phyloP scores from a whole-genome alignment of 2,797 vertebrate species.

The Stomatorhinus walkeri region DNA sequence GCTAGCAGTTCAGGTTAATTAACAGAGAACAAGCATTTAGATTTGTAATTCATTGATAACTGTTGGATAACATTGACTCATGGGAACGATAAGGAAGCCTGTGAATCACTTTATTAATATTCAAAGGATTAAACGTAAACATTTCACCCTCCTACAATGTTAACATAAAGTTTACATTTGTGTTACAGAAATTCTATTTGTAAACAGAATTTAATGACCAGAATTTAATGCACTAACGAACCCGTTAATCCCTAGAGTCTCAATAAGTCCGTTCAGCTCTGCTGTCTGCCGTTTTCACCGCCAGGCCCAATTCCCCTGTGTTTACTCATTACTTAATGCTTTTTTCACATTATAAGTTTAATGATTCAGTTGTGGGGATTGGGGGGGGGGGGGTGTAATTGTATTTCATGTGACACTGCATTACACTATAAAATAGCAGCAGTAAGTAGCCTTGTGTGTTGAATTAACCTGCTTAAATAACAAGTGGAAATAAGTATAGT shows the following conservation, averaged over 20 bases:
- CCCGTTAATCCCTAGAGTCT: background rate
- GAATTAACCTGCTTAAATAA: constrained; percentile 28
- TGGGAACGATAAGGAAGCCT: background rate
- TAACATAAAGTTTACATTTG: background rate
- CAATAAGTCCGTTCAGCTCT: background rate
- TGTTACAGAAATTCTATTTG: background rate
- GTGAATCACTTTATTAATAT: background rate
- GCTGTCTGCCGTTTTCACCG: background rate
- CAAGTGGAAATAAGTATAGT: constrained; percentile 18
- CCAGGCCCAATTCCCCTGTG: background rate
- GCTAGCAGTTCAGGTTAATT: background rate
- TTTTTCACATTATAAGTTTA: constrained; percentile 2
- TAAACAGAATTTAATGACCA: constrained; percentile 8
- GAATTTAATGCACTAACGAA: background rate
- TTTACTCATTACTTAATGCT: background rate
- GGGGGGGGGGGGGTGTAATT: background rate
- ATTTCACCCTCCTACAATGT: constrained; percentile 21
- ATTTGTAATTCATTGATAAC: background rate
- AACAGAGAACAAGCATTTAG: background rate
- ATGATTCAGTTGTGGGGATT: constrained; percentile 1
- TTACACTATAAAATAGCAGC: constrained; percentile 24
- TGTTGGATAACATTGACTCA: background rate
- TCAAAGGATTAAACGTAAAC: background rate
- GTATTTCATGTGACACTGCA: background rate
- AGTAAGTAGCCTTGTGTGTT: constrained; percentile 29